These are phyloP conservation scores for Bombus balteatus DNA, from an alignment of 1,140 invertebrate genomes.

Conservation along the genomic window DNA sequence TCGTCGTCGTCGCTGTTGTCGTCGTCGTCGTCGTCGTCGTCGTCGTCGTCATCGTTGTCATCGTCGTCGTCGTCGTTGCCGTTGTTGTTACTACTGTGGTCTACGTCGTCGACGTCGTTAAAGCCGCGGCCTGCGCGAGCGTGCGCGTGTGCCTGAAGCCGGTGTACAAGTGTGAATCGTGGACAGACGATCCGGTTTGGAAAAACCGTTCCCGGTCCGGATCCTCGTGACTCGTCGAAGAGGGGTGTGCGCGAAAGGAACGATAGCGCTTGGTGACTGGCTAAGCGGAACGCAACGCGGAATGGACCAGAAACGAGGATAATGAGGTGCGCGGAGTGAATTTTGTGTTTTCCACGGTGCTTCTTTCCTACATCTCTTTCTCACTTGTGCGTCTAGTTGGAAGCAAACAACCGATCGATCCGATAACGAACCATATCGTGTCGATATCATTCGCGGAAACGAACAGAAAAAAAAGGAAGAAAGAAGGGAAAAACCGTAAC, in stretches of 20 bases:
- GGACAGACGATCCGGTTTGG: conserved; percentile 50
- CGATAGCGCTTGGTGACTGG: not conserved
- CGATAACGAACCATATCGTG: not conserved
- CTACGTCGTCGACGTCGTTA: not conserved
- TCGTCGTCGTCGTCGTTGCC: not conserved
- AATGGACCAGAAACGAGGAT: conserved; percentile 1
- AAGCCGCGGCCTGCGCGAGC: conserved; percentile 21
- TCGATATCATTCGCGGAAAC: not conserved
- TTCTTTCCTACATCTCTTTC: no score
- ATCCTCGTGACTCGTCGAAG: conserved; percentile 49
- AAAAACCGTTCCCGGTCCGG: conserved; percentile 36
- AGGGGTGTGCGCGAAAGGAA: conserved; percentile 47
- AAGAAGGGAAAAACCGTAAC: not conserved
- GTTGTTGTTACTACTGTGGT: not conserved
- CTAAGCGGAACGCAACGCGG: conserved; percentile 3
- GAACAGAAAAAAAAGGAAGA: no score
- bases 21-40: not conserved
- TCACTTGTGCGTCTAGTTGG: not conserved
- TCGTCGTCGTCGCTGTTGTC: not conserved
- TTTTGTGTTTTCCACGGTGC: conserved; percentile 20
- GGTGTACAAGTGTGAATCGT: conserved; percentile 49
- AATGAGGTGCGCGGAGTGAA: conserved; percentile 50
- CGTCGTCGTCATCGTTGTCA: not conserved
- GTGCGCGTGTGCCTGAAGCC: conserved; percentile 51
- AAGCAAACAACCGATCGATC: not conserved